Conservation (phyloP, 2,797 vertebrate genomes). For the Stomatorhinus walkeri region DNA sequence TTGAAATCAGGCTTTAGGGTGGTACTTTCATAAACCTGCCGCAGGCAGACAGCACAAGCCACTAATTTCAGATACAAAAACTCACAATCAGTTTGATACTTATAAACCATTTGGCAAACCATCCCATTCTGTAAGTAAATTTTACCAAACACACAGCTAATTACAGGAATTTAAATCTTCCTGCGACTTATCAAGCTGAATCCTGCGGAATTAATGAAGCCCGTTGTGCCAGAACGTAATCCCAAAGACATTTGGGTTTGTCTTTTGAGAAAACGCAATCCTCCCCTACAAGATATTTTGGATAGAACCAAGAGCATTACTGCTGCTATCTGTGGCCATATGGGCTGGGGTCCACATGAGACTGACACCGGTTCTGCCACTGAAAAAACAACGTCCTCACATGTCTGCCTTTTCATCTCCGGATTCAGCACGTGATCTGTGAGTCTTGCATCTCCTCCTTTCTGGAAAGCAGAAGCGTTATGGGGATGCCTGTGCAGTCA, state of each 20-base stretch:
- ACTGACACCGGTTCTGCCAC: background rate
- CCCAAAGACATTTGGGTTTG: background rate
- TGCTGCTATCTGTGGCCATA: background rate
- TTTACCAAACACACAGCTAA: background rate
- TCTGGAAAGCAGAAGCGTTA: background rate
- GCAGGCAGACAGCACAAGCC: background rate
- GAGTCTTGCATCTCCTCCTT: background rate
- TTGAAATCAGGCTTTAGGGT: background rate
- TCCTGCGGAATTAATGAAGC: background rate
- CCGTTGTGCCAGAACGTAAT: background rate
- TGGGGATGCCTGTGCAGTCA: background rate
- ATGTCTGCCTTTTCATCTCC: background rate
- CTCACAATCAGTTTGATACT: background rate
- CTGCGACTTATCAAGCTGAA: background rate
- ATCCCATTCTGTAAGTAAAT: background rate
- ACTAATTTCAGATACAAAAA: background rate
- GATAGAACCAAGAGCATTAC: background rate
- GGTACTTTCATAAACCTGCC: background rate
- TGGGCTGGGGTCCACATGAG: background rate
- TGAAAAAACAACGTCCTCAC: background rate
- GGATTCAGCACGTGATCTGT: background rate
- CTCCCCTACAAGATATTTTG: background rate
- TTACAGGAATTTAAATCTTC: background rate
- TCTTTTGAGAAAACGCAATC: constrained; percentile 4
- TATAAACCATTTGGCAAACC: background rate